These are phyloP conservation scores for Aphodius sticticus DNA, from an alignment of 2,888 invertebrate genomes.

Conservation along the genomic window DNA sequence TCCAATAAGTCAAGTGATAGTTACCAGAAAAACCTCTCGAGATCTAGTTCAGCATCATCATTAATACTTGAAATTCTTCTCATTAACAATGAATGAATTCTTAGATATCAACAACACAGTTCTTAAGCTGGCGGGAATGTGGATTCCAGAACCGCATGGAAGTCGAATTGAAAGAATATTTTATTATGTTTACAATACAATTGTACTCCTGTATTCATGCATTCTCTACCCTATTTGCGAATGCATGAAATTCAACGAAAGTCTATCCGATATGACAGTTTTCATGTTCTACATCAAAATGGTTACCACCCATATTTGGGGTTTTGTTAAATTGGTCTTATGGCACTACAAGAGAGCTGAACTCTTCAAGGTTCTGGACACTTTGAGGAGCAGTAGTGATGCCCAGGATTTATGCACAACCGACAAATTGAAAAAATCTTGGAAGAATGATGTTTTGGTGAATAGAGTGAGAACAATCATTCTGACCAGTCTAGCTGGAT, in stretches of 20 bases:
- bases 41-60: neutral
- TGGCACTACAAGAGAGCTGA: slow-evolving; percentile 40
- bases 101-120: neutral
- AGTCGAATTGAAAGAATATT: neutral
- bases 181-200: slow-evolving; percentile 22
- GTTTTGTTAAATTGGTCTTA: slow-evolving; percentile 40
- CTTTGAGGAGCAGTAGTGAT: slow-evolving; percentile 35
- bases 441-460: neutral
- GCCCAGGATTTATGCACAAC: slow-evolving; percentile 38
- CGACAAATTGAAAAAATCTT: slow-evolving; percentile 28
- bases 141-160: slow-evolving; percentile 31
- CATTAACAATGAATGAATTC: neutral
- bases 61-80: neutral
- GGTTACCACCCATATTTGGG: slow-evolving; percentile 41
- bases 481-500: neutral
- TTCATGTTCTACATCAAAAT: slow-evolving; percentile 44
- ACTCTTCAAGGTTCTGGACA: slow-evolving; percentile 39
- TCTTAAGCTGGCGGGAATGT: slow-evolving; percentile 33
- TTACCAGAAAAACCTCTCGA: too few species aligned
- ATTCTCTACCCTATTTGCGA: slow-evolving; percentile 43
- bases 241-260: slow-evolving; percentile 35
- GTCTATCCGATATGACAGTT: slow-evolving; percentile 36
- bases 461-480: neutral
- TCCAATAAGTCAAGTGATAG: too few species aligned
- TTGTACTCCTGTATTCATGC: slow-evolving; percentile 35